Conservation (phyloP, 2,888 invertebrate species). For the Amiota minor region DNA sequence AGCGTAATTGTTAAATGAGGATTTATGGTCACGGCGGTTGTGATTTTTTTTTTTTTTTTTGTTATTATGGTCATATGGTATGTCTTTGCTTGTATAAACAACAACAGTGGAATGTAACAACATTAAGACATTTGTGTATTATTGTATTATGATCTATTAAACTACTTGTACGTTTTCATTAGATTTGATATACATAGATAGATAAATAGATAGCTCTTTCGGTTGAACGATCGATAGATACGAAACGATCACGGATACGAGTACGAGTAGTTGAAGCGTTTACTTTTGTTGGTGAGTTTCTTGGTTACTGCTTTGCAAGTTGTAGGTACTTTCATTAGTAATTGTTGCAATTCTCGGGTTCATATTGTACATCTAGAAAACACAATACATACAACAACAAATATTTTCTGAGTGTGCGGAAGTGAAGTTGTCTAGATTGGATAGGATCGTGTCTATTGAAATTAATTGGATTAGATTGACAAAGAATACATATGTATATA, state of each 20-base stretch:
- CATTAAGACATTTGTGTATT: not conserved
- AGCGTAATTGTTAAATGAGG: too few species aligned
- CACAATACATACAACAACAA: constrained; percentile 29
- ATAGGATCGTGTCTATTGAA: not conserved
- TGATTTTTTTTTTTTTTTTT: not conserved
- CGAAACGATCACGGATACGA: constrained; percentile 24
- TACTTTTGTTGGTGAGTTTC: constrained; percentile 30
- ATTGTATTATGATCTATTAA: too few species aligned
- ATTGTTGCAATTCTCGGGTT: constrained; percentile 19
- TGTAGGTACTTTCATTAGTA: constrained; percentile 20
- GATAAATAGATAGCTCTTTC: not conserved
- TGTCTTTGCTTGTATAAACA: constrained; percentile 6
- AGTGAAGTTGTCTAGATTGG: constrained; percentile 9
- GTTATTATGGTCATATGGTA: not conserved
- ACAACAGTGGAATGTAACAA: not conserved
- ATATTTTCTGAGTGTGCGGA: constrained; percentile 20
- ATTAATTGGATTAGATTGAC: not conserved
- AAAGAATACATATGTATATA: too few species aligned
- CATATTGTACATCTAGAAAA: constrained; percentile 27
- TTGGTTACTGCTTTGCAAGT: constrained; percentile 26
- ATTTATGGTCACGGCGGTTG: too few species aligned
- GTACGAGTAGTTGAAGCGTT: constrained; percentile 28
- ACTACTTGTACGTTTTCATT: too few species aligned
- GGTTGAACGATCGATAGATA: constrained; percentile 12
- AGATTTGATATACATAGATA: too few species aligned